Evolutionary conservation across 2,113 vertebrate genomes (phyloP), one percentile per base, ranked within the genome.

Genomic region (Halcyon senegalensis): DNA sequence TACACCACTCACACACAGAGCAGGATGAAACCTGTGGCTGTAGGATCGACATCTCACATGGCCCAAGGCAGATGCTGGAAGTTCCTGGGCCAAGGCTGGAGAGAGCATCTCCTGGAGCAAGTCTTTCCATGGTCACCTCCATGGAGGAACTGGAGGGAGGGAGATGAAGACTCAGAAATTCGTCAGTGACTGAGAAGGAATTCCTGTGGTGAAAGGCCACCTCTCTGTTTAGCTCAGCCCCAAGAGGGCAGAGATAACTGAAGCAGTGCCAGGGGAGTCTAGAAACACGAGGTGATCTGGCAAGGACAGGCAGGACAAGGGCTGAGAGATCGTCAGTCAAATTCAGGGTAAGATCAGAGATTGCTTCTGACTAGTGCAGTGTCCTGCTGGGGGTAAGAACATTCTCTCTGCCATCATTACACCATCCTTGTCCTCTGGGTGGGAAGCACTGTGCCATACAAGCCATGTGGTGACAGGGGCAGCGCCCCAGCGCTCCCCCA

Each of bases 1-100:
- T 16, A 58, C 73, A 33, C 11, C 12, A 5, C 7, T 7, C 50
- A 43, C 50, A 70, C 39, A 59, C 4, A 35, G 10, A 66, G 33
- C 25, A n/a, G 67, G 41, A 16, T 53, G n/a, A 41, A 87, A 35
- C 5, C 25, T 63, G n/a, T 53, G 72, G 25, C 41, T 68, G 31
- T 18, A 43, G 35, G 5, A 51, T 0, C 2, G 0, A 11, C 37
- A 46, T 23, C 56, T 55, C n/a, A 5, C 27, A 1, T 2, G 8
- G 31, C 10, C 35, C 56, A 5, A 31, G 17, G 39, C 43, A 56
- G 33, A 46, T 12, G 13, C 25, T 44, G 31, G 48, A 55, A 69
- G 4, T 8, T 95, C 43, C 66, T n/a, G 11, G 46, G 51, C 28
- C 5, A 5, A 37, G 24, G 20, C 35, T 64, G 33, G 11, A 56